Evolutionary conservation across 1,140 invertebrate genomes (phyloP).

Genomic region (Drosophila leontia): DNA sequence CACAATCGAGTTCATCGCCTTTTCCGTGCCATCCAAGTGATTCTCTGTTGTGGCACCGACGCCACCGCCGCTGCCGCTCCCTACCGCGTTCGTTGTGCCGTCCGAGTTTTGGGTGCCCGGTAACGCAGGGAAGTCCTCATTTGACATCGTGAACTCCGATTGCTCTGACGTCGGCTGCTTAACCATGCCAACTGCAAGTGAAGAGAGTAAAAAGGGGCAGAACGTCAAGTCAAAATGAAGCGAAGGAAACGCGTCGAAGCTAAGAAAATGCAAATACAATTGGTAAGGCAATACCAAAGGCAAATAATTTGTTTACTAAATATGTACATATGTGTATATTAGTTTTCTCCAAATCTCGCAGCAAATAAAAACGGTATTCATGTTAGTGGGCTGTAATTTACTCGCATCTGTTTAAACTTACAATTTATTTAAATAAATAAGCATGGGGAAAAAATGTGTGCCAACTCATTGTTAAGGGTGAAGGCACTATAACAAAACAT

Average conservation of each 20-base stretch:
- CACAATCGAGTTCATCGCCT: conserved; percentile 85
- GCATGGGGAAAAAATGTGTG: too few species aligned
- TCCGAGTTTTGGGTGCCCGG: conserved; percentile 88
- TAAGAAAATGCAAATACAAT: conserved; percentile 1
- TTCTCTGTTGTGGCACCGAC: conserved; percentile 72
- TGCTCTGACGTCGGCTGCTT: conserved; percentile 96
- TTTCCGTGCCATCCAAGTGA: conserved; percentile 83
- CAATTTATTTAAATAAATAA: background rate
- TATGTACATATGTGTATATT: too few species aligned
- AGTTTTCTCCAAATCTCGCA: background rate
- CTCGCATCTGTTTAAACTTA: background rate
- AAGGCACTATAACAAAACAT: too few species aligned
- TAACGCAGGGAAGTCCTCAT: conserved; percentile 99
- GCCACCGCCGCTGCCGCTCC: conserved; percentile 42
- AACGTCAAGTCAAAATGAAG: conserved; percentile 35
- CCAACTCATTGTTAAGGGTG: too few species aligned
- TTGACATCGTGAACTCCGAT: conserved; percentile 98
- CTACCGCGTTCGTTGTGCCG: conserved; percentile 86
- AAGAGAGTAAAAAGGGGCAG: background rate
- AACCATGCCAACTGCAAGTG: conserved; percentile 94
- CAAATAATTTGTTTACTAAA: background rate
- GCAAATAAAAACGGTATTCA: background rate
- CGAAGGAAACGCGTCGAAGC: conserved; percentile 4
- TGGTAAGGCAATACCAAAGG: conserved; percentile 26
- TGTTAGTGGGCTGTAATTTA: background rate